phyloP scores from a whole-genome alignment of 2,113 vertebrate species.

The Dicaeum eximium region DNA sequence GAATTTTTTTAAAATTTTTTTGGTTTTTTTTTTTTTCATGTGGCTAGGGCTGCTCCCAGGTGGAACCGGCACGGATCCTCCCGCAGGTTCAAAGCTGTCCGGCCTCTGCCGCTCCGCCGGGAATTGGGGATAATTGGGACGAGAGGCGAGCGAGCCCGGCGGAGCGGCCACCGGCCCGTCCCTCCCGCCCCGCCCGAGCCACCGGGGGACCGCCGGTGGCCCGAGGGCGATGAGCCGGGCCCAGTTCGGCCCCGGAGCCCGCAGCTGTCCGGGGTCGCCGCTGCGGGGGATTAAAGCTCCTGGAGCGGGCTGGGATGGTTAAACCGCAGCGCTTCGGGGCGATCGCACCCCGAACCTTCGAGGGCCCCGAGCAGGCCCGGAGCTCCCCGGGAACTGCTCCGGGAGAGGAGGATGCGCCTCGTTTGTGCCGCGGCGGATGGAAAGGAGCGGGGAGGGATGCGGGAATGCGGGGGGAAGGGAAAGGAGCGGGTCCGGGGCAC shows the following conservation, averaged over 20 bases:
- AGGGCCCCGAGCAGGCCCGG: not conserved
- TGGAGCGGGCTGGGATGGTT: not conserved
- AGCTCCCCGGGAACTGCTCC: not conserved
- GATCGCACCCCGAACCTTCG: not conserved
- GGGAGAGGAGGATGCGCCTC: not conserved
- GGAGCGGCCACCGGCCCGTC: not conserved
- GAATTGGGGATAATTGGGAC: not conserved
- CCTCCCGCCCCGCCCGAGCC: not conserved
- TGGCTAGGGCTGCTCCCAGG: slow-evolving; percentile 8
- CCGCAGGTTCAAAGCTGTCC: not conserved
- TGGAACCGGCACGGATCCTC: not conserved
- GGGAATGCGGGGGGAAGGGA: not conserved
- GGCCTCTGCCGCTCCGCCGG: not conserved
- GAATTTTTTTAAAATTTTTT: not conserved
- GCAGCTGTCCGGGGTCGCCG: not conserved
- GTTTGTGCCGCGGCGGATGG: not conserved
- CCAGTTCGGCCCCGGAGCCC: not conserved
- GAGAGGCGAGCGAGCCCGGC: not conserved
- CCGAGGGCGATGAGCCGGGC: not conserved
- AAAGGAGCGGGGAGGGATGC: rapidly evolving
- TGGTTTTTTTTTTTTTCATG: not conserved
- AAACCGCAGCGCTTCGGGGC: not conserved
- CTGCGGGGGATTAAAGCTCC: not conserved
- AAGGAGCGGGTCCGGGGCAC: not conserved
- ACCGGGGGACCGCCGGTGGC: rapidly evolving